Evolutionary conservation across 2,113 vertebrate species (phyloP).

Genomic region (Neotragus pygmaeus): DNA sequence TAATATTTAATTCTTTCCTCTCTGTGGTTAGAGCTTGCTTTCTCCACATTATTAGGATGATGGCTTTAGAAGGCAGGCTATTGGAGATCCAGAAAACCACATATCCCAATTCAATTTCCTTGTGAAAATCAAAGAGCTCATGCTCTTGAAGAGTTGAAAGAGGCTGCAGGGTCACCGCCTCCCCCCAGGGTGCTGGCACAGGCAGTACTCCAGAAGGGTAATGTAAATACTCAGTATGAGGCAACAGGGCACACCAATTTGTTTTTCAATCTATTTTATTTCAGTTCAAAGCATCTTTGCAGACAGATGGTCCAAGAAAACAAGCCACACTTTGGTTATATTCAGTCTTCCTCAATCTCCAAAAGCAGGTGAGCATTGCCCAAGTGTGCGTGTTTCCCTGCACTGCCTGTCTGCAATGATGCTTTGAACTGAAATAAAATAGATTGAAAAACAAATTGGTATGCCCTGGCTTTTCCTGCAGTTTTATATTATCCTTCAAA

Average conservation of each 20-base stretch:
- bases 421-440: slow-evolving; percentile 72
- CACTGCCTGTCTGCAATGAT: slow-evolving; percentile 26
- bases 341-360: slow-evolving; percentile 39
- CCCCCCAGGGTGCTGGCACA: slow-evolving; percentile 47
- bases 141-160: slow-evolving; percentile 56
- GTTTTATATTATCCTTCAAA: slow-evolving; percentile 62
- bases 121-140: slow-evolving; percentile 68
- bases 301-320: slow-evolving; percentile 74
- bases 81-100: slow-evolving; percentile 66
- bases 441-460: slow-evolving; percentile 66
- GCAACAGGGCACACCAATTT: slow-evolving; percentile 73
- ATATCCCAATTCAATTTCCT: slow-evolving; percentile 72
- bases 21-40: slow-evolving; percentile 56
- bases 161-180: slow-evolving; percentile 62
- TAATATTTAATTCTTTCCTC: slow-evolving; percentile 58
- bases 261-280: slow-evolving; percentile 82
- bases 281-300: slow-evolving; percentile 74
- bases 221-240: slow-evolving; percentile 63
- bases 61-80: slow-evolving; percentile 61
- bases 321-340: slow-evolving; percentile 71
- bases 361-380: slow-evolving; percentile 57
- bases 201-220: slow-evolving; percentile 25
- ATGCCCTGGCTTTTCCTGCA: slow-evolving; percentile 40
- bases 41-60: slow-evolving; percentile 61
- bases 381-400: slow-evolving; percentile 42